Conservation (phyloP, 2,888 invertebrate genomes). For the Acanthacorydalis orientalis region DNA sequence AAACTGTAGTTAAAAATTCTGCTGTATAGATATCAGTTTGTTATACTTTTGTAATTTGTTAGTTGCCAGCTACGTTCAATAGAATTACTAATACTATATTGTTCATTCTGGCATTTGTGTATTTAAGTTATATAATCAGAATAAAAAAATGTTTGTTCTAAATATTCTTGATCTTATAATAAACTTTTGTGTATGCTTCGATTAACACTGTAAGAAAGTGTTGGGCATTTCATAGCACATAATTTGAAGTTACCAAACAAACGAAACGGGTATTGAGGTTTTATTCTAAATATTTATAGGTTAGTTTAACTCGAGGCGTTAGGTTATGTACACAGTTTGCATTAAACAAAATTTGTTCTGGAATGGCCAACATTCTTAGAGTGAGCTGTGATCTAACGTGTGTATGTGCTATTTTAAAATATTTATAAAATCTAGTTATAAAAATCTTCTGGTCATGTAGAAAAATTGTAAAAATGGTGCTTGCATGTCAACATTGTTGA, state of each 20-base stretch:
- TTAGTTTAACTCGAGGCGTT: background rate
- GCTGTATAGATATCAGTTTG: no score
- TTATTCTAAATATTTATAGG: slow-evolving; percentile 3
- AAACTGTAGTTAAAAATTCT: no score
- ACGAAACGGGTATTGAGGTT: slow-evolving; percentile 4
- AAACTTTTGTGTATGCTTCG: background rate
- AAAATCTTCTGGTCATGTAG: slow-evolving; percentile 14
- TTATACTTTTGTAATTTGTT: no score
- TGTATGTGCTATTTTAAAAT: background rate
- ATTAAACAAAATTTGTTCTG: background rate
- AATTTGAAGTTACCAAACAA: background rate
- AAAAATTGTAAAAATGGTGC: slow-evolving; percentile 17
- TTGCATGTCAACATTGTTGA: slow-evolving; percentile 16
- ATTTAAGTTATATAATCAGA: background rate
- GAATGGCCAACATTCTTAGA: background rate
- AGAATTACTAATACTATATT: background rate
- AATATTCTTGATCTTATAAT: background rate
- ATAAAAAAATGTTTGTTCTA: background rate
- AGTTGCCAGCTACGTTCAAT: background rate
- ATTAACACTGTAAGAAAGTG: no score
- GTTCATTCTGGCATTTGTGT: background rate
- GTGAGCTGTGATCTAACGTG: background rate
- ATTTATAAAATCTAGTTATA: background rate
- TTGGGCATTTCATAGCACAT: no score
- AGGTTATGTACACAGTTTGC: background rate